Base-by-base conservation (phyloP, 2,113 vertebrate genomes). In the Phocoena phocoena region DNA sequence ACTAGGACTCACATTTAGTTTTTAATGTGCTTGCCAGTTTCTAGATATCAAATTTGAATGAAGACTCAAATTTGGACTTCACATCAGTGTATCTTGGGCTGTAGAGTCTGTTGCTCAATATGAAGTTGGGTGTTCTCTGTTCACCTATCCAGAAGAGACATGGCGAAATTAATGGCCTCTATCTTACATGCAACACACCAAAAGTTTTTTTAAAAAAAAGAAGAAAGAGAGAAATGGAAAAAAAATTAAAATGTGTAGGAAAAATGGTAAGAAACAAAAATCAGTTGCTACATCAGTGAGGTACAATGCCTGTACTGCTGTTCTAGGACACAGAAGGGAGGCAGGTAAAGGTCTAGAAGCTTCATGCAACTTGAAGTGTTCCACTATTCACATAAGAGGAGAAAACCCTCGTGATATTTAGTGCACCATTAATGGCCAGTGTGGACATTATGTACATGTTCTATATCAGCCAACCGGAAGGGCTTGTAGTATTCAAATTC, bases 61-160 rank as follows among this genome's bases (percentile, higher is more conserved):
- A 79, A 67, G 81, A 82, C 33, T 94, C n/a, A 94, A 44, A 18
- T 79, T 44, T 89, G 28, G 60, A 73, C 93, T 89, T 93, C 5
- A 92, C 20, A 71, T 36, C 14, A 38, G 53, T 60, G 20, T 55
- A 58, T 90, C 15, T 92, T n/a, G n/a, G 44, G 15, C 26, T 36
- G 6, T 17, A 28, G 26, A 89, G 41, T 36, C 20, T 28, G 5
- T 68, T 70, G 10, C 74, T 76, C 47, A n/a, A 1, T 18, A 83
- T 38, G 41, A 90, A 92, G 41, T 11, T 86, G 67, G 20, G 33
- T 26, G 50, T 74, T 76, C 21, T 55, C 23, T 93, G 6, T 53
- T 80, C 20, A 31, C 23, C 5, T 60, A 8, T 50, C 20, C 11
- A 15, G 47, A 87, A 77, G 8, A n/a, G 9, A 18, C n/a, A 18